These are phyloP conservation scores for Hydropsyche betteni DNA, from an alignment of 2,888 invertebrate genomes.

Conservation along the genomic window DNA sequence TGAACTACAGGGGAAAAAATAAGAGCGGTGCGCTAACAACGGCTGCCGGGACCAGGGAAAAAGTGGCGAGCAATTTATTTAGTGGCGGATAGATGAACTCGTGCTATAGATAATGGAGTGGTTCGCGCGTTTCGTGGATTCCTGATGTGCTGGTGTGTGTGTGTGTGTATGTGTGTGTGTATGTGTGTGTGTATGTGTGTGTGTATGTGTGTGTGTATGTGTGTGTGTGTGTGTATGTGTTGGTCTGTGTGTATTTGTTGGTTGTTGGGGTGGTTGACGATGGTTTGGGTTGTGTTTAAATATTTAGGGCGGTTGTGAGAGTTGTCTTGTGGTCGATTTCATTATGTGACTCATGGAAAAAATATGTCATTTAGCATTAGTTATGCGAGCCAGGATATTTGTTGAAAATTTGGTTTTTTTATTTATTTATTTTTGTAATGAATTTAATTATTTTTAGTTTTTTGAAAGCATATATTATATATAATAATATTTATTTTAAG, in stretches of 20 bases:
- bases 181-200: neutral
- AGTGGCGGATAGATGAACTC: constrained; percentile 51
- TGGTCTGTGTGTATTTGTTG: no score
- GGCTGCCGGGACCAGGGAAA: constrained; percentile 37
- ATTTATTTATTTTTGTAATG: no score
- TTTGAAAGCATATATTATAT: no score
- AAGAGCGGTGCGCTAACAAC: neutral
- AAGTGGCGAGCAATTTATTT: constrained; percentile 52
- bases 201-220: neutral
- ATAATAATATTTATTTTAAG: no score
- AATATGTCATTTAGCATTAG: neutral
- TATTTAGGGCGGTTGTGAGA: neutral
- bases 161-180: neutral
- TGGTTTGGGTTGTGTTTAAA: neutral
- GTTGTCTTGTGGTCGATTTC: neutral
- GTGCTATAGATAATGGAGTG: constrained; percentile 49
- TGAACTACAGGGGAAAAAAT: neutral
- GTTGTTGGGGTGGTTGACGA: neutral
- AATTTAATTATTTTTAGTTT: no score
- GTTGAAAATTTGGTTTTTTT: neutral
- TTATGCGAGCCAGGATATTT: neutral
- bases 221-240: neutral
- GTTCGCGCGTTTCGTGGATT: constrained; percentile 29
- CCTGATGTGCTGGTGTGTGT: neutral
- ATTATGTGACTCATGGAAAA: neutral